Evolutionary conservation across 2,113 vertebrate genomes (phyloP).

Genomic region (Brachypteracias leptosomus): DNA sequence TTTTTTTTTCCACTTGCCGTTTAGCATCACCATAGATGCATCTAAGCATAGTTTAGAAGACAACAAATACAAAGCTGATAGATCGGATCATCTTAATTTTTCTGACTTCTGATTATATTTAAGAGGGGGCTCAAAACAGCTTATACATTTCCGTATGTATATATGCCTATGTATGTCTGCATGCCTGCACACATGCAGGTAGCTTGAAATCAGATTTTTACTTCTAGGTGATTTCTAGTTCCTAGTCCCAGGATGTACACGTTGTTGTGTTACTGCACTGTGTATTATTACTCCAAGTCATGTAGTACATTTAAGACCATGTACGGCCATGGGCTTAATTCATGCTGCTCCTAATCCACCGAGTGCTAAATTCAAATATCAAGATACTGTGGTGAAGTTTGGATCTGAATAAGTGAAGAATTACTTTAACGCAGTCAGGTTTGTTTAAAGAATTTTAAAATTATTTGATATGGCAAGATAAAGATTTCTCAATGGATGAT

Average conservation of each 20-base stretch:
- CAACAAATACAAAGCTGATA: background rate
- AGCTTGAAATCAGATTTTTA: background rate
- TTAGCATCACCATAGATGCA: background rate
- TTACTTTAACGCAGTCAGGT: background rate
- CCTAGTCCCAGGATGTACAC: background rate
- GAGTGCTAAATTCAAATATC: background rate
- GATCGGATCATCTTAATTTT: background rate
- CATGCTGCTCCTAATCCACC: background rate
- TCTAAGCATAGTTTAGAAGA: background rate
- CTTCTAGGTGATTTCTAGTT: background rate
- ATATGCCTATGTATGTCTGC: too few relatives aligned
- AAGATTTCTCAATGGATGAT: accelerated
- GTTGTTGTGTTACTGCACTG: background rate
- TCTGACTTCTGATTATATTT: background rate
- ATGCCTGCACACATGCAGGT: background rate
- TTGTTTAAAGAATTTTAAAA: background rate
- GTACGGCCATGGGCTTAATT: background rate
- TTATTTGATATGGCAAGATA: background rate
- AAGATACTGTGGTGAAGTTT: background rate
- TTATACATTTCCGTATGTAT: background rate
- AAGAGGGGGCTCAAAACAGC: background rate
- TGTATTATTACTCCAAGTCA: background rate
- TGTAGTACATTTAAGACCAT: background rate
- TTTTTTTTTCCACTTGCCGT: background rate
- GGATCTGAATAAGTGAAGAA: background rate